phyloP scores from a whole-genome alignment of 2,797 vertebrate genomes.

The Garrulus glandarius region DNA sequence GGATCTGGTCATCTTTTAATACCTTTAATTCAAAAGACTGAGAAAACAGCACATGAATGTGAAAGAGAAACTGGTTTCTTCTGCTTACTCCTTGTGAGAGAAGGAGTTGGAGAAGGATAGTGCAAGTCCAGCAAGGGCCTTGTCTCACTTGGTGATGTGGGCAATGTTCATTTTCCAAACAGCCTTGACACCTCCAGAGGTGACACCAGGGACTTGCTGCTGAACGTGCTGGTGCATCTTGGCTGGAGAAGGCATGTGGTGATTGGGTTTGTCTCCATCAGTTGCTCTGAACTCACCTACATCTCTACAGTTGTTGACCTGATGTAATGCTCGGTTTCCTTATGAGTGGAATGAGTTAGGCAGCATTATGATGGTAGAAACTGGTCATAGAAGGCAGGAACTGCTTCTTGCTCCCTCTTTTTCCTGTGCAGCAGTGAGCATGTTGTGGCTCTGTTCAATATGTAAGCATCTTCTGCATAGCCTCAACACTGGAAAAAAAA shows the following conservation, averaged over 20 bases:
- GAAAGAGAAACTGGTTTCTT: background rate
- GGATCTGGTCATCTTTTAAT: background rate
- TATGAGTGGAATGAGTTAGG: background rate
- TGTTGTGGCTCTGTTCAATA: background rate
- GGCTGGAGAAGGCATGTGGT: background rate
- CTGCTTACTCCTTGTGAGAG: background rate
- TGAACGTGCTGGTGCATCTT: background rate
- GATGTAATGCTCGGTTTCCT: accelerated
- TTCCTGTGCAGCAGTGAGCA: background rate
- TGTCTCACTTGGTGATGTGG: accelerated
- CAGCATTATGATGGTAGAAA: background rate
- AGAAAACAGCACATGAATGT: background rate
- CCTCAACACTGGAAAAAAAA: background rate
- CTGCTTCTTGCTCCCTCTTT: background rate
- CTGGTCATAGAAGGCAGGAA: background rate
- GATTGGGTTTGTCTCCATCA: accelerated
- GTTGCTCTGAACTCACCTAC: background rate
- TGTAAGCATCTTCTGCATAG: background rate
- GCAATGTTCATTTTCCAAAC: background rate
- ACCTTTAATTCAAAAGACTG: background rate
- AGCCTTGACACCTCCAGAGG: background rate
- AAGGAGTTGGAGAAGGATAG: background rate
- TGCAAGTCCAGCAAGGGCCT: background rate
- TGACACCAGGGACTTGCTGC: background rate
- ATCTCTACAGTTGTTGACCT: background rate